These are phyloP conservation scores for Nasua narica DNA, from an alignment of 2,797 vertebrate genomes.

Conservation along the genomic window DNA sequence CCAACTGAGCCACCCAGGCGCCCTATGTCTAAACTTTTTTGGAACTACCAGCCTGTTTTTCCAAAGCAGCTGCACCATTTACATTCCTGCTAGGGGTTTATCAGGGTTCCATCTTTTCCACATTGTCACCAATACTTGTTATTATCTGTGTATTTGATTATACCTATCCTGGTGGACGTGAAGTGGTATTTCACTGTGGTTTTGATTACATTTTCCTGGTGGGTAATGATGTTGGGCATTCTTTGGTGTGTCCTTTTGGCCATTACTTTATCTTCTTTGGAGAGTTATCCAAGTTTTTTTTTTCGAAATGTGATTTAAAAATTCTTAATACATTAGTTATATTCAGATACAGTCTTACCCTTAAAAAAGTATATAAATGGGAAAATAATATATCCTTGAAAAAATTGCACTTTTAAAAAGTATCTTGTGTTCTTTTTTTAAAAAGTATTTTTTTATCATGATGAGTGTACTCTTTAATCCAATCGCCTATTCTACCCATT, in stretches of 20 bases:
- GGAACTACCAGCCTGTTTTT: background rate
- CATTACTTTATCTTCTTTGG: conserved; percentile 5
- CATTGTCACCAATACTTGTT: background rate
- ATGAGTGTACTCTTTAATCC: background rate
- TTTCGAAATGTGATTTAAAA: background rate
- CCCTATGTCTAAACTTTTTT: background rate
- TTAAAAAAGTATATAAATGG: background rate
- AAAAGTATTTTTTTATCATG: background rate
- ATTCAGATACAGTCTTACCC: background rate
- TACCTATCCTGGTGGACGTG: background rate
- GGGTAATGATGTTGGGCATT: background rate
- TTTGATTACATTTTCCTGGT: background rate
- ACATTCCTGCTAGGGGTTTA: conserved; percentile 4
- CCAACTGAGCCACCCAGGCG: too few relatives aligned
- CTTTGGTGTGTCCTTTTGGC: background rate
- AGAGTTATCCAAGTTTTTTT: background rate
- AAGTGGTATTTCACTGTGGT: background rate
- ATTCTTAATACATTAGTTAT: background rate
- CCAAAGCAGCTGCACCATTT: background rate
- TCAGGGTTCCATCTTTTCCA: background rate
- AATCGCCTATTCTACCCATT: background rate
- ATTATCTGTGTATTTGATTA: background rate
- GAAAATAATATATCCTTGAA: background rate
- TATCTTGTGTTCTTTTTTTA: background rate
- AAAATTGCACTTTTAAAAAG: background rate